Evolutionary conservation across 2,113 vertebrate species (phyloP).

Genomic region (Nanorana parkeri): DNA sequence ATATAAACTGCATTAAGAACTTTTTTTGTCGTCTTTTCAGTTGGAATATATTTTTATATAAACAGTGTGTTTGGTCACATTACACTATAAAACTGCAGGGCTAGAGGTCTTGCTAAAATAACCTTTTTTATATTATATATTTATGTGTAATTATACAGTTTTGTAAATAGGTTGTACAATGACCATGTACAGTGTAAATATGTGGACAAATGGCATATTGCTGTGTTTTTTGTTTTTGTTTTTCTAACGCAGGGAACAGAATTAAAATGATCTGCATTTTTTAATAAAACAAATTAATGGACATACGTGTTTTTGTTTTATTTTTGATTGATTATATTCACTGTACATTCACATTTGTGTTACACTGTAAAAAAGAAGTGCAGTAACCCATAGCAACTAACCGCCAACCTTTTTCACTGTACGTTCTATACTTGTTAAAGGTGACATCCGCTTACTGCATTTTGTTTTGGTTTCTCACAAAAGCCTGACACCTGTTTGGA

Average conservation of each 20-base stretch:
- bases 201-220: slow-evolving; percentile 75
- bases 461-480: no score
- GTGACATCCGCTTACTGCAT: no score
- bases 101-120: slow-evolving; percentile 86
- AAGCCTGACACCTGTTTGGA: no score
- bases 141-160: slow-evolving; percentile 61
- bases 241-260: slow-evolving; percentile 64
- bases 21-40: not conserved
- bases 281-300: slow-evolving; percentile 68
- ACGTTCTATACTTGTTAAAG: no score
- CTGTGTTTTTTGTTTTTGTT: slow-evolving; percentile 60
- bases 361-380: no score
- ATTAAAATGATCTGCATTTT: slow-evolving; percentile 64
- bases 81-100: slow-evolving; percentile 83
- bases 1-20: slow-evolving; percentile 36
- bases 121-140: slow-evolving; percentile 19
- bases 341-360: no score
- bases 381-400: no score
- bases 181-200: slow-evolving; percentile 84
- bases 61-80: slow-evolving; percentile 68
- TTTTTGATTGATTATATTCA: no score
- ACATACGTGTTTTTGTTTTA: slow-evolving; percentile 33
- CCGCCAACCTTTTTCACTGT: no score
- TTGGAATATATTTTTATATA: slow-evolving; percentile 52
- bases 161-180: slow-evolving; percentile 88